Conservation (phyloP, 2,113 vertebrate species). For the Bucco capensis region DNA sequence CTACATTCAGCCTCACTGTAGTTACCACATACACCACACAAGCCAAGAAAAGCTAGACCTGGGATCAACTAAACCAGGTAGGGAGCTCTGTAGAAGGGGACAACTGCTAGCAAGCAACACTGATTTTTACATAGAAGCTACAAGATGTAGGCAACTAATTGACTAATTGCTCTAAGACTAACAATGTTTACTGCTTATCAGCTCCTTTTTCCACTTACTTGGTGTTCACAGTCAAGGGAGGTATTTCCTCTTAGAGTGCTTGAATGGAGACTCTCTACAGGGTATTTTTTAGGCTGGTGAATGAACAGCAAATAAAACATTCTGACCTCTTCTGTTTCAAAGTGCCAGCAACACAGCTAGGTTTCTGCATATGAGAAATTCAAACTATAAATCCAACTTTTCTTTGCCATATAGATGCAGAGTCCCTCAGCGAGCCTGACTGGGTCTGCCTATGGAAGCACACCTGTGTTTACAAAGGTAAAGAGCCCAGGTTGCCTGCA, state of each 20-base stretch:
- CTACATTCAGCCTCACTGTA: not conserved
- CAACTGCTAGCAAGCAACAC: not conserved
- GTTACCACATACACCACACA: not conserved
- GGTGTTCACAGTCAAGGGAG: not conserved
- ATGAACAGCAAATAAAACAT: not conserved
- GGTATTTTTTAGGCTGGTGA: not conserved
- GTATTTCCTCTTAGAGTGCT: not conserved
- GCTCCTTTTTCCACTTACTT: not conserved
- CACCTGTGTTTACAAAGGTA: constrained; percentile 74
- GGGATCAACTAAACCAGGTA: not conserved
- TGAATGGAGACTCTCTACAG: not conserved
- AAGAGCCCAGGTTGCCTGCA: not conserved
- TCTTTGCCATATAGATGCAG: constrained; percentile 61
- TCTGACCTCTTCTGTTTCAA: not conserved
- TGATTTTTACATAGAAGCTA: not conserved
- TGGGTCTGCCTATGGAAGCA: constrained; percentile 20
- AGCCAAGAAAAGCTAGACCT: not conserved
- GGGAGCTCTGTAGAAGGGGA: not conserved
- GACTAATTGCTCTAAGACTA: not conserved
- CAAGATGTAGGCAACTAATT: not conserved
- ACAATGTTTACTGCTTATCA: not conserved
- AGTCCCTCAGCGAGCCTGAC: constrained; percentile 47
- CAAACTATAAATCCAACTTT: not conserved
- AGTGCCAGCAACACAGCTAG: not conserved
- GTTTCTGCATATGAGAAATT: not conserved